These are phyloP conservation scores for Pseudomugil tenellus DNA, from an alignment of 2,797 vertebrate genomes.

Conservation along the genomic window DNA sequence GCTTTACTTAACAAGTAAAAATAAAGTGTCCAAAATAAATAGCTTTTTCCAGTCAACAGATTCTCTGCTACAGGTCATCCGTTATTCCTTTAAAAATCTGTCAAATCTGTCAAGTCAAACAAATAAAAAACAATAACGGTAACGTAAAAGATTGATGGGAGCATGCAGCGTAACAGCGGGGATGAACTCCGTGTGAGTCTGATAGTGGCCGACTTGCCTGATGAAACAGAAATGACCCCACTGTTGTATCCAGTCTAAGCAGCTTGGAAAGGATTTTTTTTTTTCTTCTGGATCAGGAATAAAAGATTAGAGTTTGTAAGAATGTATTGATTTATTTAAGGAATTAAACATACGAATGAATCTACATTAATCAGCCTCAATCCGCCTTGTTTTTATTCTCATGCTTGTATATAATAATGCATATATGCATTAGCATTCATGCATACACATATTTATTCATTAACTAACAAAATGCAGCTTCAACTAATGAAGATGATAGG, in stretches of 20 bases:
- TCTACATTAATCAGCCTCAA: background rate
- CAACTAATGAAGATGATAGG: background rate
- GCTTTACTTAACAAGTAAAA: conserved; percentile 47
- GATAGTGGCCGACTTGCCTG: conserved; percentile 11
- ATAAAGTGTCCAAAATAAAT: conserved; percentile 50
- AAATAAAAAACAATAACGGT: conserved; percentile 10
- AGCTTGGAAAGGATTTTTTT: background rate
- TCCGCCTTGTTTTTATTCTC: background rate
- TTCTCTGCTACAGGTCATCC: conserved; percentile 12
- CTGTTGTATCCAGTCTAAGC: conserved; percentile 1
- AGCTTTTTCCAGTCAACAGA: conserved; percentile 16
- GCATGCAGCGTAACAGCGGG: conserved; percentile 18
- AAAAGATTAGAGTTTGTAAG: background rate
- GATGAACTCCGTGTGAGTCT: conserved; percentile 4
- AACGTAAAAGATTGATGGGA: conserved; percentile 25
- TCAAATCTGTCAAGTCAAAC: conserved; percentile 28
- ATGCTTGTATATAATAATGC: background rate
- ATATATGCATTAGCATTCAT: too few species aligned
- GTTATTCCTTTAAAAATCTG: conserved; percentile 35
- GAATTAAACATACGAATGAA: background rate
- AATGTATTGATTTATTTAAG: background rate
- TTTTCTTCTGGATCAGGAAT: background rate
- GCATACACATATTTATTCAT: background rate
- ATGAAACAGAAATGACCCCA: conserved; percentile 6
- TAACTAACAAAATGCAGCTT: background rate